Conservation (phyloP, 1,140 invertebrate species). For the Batillaria attramentaria region DNA sequence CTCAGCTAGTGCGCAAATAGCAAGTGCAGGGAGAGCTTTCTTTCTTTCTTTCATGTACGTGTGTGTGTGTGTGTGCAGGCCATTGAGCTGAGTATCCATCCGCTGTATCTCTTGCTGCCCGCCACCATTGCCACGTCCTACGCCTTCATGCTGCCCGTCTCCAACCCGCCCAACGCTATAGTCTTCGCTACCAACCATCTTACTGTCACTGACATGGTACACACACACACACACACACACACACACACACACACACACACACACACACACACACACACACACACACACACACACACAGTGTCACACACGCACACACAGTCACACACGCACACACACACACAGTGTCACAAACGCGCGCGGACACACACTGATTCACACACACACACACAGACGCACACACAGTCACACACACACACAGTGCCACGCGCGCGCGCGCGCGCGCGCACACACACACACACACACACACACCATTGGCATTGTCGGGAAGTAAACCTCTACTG, state of each 20-base stretch:
- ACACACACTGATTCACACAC: neutral
- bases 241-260: no score
- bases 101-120: constrained; percentile 89
- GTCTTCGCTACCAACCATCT: constrained; percentile 79
- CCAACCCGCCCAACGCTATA: constrained; percentile 93
- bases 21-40: no score
- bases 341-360: neutral
- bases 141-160: constrained; percentile 84
- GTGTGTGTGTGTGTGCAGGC: constrained; percentile 49
- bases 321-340: neutral
- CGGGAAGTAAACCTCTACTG: neutral
- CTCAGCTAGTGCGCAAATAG: no score
- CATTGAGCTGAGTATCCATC: constrained; percentile 75
- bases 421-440: neutral
- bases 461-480: neutral
- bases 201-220: constrained; percentile 71
- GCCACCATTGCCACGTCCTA: constrained; percentile 85
- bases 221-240: constrained; percentile 7
- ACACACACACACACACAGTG: neutral
- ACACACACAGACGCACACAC: neutral
- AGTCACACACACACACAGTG: neutral
- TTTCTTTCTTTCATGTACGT: neutral
- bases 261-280: neutral
- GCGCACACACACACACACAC: neutral
- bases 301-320: neutral